Base-by-base conservation (phyloP, 2,113 vertebrate genomes). In the Megaceryle maxima region DNA sequence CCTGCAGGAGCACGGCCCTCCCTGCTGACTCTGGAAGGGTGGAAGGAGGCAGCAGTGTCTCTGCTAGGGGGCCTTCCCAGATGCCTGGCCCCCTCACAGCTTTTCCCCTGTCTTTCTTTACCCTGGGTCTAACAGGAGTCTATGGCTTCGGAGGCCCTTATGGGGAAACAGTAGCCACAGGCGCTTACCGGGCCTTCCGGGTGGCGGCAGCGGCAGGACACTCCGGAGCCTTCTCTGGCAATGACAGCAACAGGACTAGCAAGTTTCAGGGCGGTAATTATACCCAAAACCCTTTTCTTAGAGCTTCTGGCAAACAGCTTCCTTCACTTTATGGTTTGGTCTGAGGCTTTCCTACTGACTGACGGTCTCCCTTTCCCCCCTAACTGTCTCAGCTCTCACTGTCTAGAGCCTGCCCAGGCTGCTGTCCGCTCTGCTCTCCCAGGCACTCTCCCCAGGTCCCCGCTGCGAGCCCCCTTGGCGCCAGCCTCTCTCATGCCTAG, bases 251-350 rank as follows among this genome's bases (percentile, higher is more conserved):
- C 98, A 98, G 98, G 98, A 98, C 98, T 98, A 98, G 97, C 98
- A 98, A 98, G 98, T 98, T 98, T 97, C 98, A 98, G 98, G 98
- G 98, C 97, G 98, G 98, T 98, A 98, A 98, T 98, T 98, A 98
- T 98, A 97, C 97, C 96, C 91, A 83, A 96, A 96, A 20, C 90
- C 94, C 89, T 94, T 97, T 83, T 96, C 95, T 93, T 93, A 96
- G 95, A 96, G 87, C 96, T 97, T 97, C 94, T 91, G 89, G 93
- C 94, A 91, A 48, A 92, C 57, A 9, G 92, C 95, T 96, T 96
- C 79, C 87, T 95, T 91, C 95, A 96, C 92, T 69, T 68, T 82
- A 94, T 0, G 26, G 93, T 92, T 90, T 72, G 81, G 66, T 88
- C 90, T 95, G 95, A 96, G 86, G 95, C 80, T 91, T 96, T 88